These are phyloP conservation scores for Cosmia trapezina DNA, from an alignment of 2,888 invertebrate species.

Conservation along the genomic window DNA sequence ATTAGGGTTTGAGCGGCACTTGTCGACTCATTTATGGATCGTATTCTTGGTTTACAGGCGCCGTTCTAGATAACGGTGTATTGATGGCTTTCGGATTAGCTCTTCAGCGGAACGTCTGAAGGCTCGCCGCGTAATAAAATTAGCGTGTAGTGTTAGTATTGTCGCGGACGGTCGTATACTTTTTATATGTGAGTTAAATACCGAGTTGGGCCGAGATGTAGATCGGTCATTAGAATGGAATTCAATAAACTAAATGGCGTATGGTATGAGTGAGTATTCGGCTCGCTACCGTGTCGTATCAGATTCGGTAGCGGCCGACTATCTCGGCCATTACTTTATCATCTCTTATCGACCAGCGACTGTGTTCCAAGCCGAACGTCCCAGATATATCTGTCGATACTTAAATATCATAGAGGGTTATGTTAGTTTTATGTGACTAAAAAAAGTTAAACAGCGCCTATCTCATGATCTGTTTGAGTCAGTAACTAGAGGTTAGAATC, in stretches of 20 bases:
- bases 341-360: constrained; percentile 81
- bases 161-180: constrained; percentile 45
- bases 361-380: constrained; percentile 71
- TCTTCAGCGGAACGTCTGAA: constrained; percentile 72
- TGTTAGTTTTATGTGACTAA: constrained; percentile 82
- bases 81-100: constrained; percentile 84
- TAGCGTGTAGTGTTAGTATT: constrained; percentile 67
- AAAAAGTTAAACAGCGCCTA: constrained; percentile 79
- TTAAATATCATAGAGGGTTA: constrained; percentile 83
- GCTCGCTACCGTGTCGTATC: constrained; percentile 82
- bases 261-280: constrained; percentile 77
- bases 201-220: constrained; percentile 70
- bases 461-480: constrained; percentile 80
- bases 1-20: constrained; percentile 79
- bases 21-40: constrained; percentile 84
- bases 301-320: constrained; percentile 84
- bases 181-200: constrained; percentile 57
- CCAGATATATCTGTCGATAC: constrained; percentile 85
- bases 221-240: constrained; percentile 81
- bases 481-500: constrained; percentile 84
- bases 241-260: constrained; percentile 82
- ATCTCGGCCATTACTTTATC: constrained; percentile 87
- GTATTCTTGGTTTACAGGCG: constrained; percentile 84
- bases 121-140: constrained; percentile 76
- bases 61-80: constrained; percentile 83